phyloP scores from a whole-genome alignment of 2,113 vertebrate species.

The Sialia sialis region DNA sequence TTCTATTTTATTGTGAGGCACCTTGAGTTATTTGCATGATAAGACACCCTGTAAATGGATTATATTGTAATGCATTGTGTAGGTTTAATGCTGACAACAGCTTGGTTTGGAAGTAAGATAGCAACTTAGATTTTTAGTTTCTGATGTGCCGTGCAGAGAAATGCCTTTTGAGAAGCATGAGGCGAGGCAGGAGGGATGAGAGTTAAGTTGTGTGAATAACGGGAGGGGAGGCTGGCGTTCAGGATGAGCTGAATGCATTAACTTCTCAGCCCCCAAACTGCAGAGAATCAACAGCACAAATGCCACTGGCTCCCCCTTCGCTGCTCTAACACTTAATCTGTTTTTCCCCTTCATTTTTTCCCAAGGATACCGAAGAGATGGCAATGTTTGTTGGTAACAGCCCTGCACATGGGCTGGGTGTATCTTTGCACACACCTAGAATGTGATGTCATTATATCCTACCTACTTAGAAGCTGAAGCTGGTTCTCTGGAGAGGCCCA shows the following conservation, averaged over 20 bases:
- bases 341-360: background rate
- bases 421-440: background rate
- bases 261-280: slow-evolving; percentile 8
- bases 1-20: slow-evolving; percentile 65
- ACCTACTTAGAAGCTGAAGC: background rate
- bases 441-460: background rate
- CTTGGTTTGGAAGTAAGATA: slow-evolving; percentile 50
- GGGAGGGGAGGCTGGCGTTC: slow-evolving; percentile 13
- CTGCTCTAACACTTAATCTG: background rate
- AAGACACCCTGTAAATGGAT: slow-evolving; percentile 56
- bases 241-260: slow-evolving; percentile 42
- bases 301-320: background rate
- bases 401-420: background rate
- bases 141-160: slow-evolving; percentile 29
- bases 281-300: background rate
- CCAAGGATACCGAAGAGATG: background rate
- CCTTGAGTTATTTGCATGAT: slow-evolving; percentile 65
- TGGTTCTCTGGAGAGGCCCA: background rate
- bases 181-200: slow-evolving; percentile 23
- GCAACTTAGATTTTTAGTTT: slow-evolving; percentile 39
- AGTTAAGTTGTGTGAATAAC: slow-evolving; percentile 42
- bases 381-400: background rate
- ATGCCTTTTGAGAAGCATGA: slow-evolving; percentile 51
- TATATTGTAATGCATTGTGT: slow-evolving; percentile 45
- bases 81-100: slow-evolving; percentile 58